Percentiles rank a stretch among this genome's conserved stretches.
These are phyloP conservation scores for Cacoxenus indagator DNA, from an alignment of 2,888 invertebrate species.

Conservation along the genomic window DNA sequence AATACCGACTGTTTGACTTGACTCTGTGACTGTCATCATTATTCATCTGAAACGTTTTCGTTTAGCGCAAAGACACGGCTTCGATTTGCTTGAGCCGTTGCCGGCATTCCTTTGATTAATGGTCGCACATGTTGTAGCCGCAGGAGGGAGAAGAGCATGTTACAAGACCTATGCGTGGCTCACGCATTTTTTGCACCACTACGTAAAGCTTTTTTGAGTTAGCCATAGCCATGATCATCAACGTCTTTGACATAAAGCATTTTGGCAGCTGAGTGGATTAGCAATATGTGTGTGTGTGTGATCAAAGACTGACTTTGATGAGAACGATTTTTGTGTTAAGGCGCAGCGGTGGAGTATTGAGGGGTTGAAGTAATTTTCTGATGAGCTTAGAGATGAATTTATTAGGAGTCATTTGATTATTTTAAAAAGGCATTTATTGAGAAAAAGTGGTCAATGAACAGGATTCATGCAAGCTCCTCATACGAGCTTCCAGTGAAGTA, in stretches of 20 bases:
- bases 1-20: not conserved
- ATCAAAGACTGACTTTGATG: not conserved
- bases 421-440: no score
- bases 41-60: constrained; percentile 60
- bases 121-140: not conserved
- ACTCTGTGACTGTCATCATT: constrained; percentile 55
- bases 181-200: not conserved
- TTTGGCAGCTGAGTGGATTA: constrained; percentile 9
- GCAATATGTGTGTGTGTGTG: constrained; percentile 5
- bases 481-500: no score
- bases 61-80: constrained; percentile 35
- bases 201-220: not conserved
- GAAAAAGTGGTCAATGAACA: no score
- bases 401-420: no score
- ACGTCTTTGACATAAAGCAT: not conserved
- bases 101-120: constrained; percentile 10
- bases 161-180: not conserved
- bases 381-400: no score
- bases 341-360: not conserved
- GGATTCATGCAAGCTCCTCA: no score
- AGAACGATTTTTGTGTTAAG: not conserved
- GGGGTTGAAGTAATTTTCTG: no score
- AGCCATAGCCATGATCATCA: not conserved
- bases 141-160: not conserved
- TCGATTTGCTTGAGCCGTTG: not conserved